Percentiles rank a stretch among this genome's conserved stretches.
phyloP scores from a whole-genome alignment of 2,888 invertebrate genomes.

The Parnassius apollo region DNA sequence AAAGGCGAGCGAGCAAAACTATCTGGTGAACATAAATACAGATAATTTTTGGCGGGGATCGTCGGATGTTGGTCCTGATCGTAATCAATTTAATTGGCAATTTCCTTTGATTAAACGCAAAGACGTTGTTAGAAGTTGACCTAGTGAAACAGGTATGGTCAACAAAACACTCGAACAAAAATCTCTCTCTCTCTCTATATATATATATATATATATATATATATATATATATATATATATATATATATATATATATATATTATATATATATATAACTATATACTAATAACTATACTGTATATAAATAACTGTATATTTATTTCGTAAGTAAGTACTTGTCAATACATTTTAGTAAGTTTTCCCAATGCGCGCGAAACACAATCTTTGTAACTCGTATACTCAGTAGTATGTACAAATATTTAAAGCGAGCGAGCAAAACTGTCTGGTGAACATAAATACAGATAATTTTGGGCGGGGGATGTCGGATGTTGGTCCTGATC shows the following conservation, averaged over 20 bases:
- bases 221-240: too few species aligned
- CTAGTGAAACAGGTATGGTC: constrained; percentile 72
- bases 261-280: too few species aligned
- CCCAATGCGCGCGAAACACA: neutral
- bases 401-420: constrained; percentile 6
- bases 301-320: too few species aligned
- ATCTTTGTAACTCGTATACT: neutral
- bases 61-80: constrained; percentile 46
- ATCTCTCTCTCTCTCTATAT: too few species aligned
- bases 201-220: too few species aligned
- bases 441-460: constrained; percentile 20
- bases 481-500: constrained; percentile 46
- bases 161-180: constrained; percentile 37
- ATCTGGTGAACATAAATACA: constrained; percentile 21
- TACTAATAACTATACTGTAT: too few species aligned
- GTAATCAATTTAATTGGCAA: constrained; percentile 81
- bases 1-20: constrained; percentile 10
- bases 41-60: constrained; percentile 13
- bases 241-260: too few species aligned
- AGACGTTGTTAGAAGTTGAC: constrained; percentile 81
- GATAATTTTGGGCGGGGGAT: constrained; percentile 13
- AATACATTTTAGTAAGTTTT: too few species aligned
- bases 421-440: constrained; percentile 11
- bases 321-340: too few species aligned
- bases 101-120: constrained; percentile 82